Conservation (phyloP, 1,140 invertebrate genomes). For the Scaptomyza montana region DNA sequence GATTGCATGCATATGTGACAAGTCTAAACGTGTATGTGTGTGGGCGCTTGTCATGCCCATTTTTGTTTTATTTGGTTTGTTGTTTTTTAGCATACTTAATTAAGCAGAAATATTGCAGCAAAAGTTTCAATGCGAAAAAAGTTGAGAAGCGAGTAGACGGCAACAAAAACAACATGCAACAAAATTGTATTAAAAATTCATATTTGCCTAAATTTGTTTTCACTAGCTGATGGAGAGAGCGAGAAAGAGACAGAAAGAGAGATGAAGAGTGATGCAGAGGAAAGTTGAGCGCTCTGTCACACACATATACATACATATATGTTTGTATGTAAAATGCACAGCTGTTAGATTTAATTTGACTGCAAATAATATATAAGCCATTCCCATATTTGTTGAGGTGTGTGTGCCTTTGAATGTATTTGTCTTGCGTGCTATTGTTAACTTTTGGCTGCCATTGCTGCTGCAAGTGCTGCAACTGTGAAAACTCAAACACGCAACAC, state of each 20-base stretch:
- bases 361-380: constrained; percentile 77
- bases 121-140: constrained; percentile 61
- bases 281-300: constrained; percentile 33
- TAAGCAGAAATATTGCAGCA: constrained; percentile 62
- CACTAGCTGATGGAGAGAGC: constrained; percentile 2
- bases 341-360: constrained; percentile 80
- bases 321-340: constrained; percentile 69
- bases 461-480: constrained; percentile 10
- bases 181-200: constrained; percentile 80
- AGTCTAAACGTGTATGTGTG: not conserved
- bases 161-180: constrained; percentile 36
- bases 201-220: constrained; percentile 76
- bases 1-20: constrained; percentile 31
- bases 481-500: constrained; percentile 76
- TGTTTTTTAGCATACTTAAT: constrained; percentile 62
- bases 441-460: constrained; percentile 46
- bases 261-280: not conserved
- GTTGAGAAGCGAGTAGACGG: constrained; percentile 36
- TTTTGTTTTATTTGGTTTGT: not conserved
- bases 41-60: constrained; percentile 11
- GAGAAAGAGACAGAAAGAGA: not conserved
- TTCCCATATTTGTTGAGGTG: constrained; percentile 16
- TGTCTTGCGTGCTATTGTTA: constrained; percentile 61
- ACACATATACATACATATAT: not conserved
- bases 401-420: constrained; percentile 44